A percentile compares a stretch with the other conserved stretches of the same genome.
phyloP scores from a whole-genome alignment of 2,113 vertebrate species.

The Myiozetetes cayanensis region DNA sequence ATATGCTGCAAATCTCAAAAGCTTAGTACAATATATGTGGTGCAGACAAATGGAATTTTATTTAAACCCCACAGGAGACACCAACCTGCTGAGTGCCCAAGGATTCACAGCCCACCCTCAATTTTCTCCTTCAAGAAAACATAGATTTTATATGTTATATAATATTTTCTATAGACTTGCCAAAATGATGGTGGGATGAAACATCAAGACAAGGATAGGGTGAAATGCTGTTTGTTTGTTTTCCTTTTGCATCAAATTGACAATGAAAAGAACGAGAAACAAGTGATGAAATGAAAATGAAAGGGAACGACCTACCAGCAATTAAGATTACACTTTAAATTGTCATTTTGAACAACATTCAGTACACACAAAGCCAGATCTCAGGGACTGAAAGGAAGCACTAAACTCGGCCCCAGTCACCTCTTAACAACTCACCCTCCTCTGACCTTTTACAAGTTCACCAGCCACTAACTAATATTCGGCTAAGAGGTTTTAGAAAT shows the following conservation, averaged over 20 bases:
- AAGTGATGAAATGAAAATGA: background rate
- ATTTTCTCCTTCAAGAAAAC: background rate
- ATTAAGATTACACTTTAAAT: background rate
- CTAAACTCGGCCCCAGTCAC: background rate
- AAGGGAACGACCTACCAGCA: background rate
- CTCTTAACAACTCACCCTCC: background rate
- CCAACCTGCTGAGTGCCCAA: background rate
- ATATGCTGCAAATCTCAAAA: background rate
- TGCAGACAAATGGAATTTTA: background rate
- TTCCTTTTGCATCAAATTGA: background rate
- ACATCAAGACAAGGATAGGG: background rate
- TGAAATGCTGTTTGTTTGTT: background rate
- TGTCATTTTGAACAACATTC: background rate
- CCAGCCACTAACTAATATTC: background rate
- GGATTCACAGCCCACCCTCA: background rate
- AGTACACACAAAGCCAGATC: background rate
- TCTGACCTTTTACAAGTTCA: background rate
- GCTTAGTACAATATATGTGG: background rate
- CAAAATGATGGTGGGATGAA: background rate
- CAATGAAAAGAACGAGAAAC: background rate
- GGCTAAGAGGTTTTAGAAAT: conserved; percentile 60
- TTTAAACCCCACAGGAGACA: background rate
- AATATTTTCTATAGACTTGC: background rate
- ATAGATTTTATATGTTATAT: background rate
- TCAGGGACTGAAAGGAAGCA: background rate